Percentiles rank a stretch among this genome's conserved stretches.
Conservation (phyloP, 2,888 invertebrate genomes). For the Liposcelis brunnea region DNA sequence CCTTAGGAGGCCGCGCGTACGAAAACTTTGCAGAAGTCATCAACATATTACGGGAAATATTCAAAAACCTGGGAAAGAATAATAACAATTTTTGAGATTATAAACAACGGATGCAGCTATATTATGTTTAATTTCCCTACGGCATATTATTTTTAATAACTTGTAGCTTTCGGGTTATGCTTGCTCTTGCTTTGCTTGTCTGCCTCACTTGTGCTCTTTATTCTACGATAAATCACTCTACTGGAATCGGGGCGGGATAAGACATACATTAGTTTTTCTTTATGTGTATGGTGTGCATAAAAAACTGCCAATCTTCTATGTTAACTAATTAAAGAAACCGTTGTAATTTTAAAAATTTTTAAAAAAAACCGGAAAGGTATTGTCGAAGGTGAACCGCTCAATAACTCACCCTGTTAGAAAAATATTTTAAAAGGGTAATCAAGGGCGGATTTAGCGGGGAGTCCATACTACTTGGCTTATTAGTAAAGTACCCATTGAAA, state of each 20-base stretch:
- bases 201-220: too few species aligned
- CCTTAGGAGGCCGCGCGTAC: background rate
- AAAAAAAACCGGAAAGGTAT: background rate
- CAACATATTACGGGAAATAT: background rate
- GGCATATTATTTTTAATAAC: constrained; percentile 11
- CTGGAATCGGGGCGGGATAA: too few species aligned
- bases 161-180: background rate
- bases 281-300: background rate
- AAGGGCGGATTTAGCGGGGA: constrained; percentile 10
- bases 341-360: background rate
- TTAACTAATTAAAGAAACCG: background rate
- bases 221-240: too few species aligned
- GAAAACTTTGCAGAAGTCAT: constrained; percentile 5
- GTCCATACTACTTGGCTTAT: too few species aligned
- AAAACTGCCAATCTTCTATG: constrained; percentile 9
- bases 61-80: too few species aligned
- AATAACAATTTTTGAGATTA: background rate
- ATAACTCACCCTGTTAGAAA: background rate
- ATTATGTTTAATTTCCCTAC: constrained; percentile 14
- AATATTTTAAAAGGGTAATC: background rate
- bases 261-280: too few species aligned
- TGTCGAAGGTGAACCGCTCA: too few species aligned
- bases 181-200: constrained; percentile 9
- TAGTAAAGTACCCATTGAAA: too few species aligned
- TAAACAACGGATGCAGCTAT: constrained; percentile 8